Evolutionary conservation across 2,888 invertebrate species (phyloP), one percentile per base, ranked within the genome.

Genomic region (Chrysomela aeneicollis): DNA sequence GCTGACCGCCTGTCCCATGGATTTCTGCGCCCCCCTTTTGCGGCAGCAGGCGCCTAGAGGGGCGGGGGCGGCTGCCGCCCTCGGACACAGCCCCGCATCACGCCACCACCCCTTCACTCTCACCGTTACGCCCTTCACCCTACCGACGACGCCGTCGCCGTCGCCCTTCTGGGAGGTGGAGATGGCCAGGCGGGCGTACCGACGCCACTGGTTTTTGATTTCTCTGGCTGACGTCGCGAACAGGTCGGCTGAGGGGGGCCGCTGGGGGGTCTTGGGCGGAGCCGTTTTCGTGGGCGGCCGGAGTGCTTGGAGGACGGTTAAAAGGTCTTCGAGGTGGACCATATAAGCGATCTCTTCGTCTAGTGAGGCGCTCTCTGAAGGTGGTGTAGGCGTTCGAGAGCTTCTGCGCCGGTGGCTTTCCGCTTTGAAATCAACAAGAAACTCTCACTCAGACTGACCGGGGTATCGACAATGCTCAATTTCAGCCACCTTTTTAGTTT

Each of bases 1-100:
- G 84, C 90, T 90, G 88, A 90, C 89, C 85, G 90, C 87, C 86
- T 90, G 90, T 88, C 91, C 91, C 91, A 91, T 91, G 84, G 87
- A 87, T 77, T 81, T 78, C 64, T 71, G 66, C 55, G 77, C 70
- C 67, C 73, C 76, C 64, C 74, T 71, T 71, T 76, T 76, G 66
- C 64, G 74, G 67, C 74, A 74, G 73, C 77, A 70, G 63, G 77
- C 68, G 69, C 75, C 75, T 71, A 65, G 61, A 76, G 78, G 76
- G 74, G 80, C 77, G 74, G 79, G 74, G 76, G 80, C 76, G 35
- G 35, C 35, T 2, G 9, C 42, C 73, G 72, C 74, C 78, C 80
- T 74, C 80, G 82, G 82, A 81, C 83, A 82, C 71, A 82, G 81
- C 82, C 83, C 82, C 82, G 82, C 83, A 83, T 83, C 83, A 77